A percentile compares a stretch with the other conserved stretches of the same genome.
These are phyloP conservation scores for Sthenelais limicola DNA, from an alignment of 2,888 invertebrate genomes.

Conservation along the genomic window DNA sequence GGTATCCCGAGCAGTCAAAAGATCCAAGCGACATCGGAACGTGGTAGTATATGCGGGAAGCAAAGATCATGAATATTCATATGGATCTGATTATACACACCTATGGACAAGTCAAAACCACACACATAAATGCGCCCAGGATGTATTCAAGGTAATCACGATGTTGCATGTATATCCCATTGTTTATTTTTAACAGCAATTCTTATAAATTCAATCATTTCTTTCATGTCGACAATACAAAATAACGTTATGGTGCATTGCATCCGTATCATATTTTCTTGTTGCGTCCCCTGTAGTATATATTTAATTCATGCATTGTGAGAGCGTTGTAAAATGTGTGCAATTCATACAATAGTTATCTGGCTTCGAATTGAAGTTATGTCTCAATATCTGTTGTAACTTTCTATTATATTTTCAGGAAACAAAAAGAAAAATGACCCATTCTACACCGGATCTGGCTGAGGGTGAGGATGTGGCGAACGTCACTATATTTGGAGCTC, in stretches of 20 bases:
- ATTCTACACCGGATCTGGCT: constrained; percentile 69
- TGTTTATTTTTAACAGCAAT: no score
- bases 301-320: no score
- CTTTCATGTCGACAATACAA: no score
- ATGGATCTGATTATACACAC: constrained; percentile 68
- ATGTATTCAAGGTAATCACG: constrained; percentile 66
- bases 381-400: no score
- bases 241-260: no score
- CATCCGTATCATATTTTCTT: no score
- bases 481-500: constrained; percentile 74
- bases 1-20: constrained; percentile 66
- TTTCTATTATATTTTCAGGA: constrained; percentile 54
- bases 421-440: constrained; percentile 56
- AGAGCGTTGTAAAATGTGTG: no score
- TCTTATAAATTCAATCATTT: no score
- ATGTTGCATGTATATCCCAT: background rate
- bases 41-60: constrained; percentile 71
- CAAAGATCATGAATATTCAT: constrained; percentile 68
- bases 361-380: no score
- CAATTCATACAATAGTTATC: no score
- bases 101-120: constrained; percentile 69
- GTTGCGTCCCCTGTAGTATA: no score
- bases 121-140: constrained; percentile 65
- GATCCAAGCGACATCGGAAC: constrained; percentile 66
- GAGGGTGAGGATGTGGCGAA: constrained; percentile 64